A percentile compares a stretch with the other conserved stretches of the same genome.
phyloP scores from a whole-genome alignment of 2,113 vertebrate genomes.

The Protobothrops flavoviridis region DNA sequence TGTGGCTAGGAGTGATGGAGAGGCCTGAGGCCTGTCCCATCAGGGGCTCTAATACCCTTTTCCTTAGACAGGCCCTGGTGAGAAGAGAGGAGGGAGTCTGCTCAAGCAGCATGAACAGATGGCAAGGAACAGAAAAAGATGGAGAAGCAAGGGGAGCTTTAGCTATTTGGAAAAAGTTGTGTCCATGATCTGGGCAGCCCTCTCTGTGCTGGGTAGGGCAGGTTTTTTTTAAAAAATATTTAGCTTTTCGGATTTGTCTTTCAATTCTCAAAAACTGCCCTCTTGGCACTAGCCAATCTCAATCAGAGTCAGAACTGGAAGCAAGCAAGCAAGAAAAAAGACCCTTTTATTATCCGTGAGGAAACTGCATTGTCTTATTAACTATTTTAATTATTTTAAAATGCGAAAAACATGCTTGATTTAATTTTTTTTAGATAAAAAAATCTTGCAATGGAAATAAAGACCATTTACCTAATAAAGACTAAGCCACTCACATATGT shows the following conservation, averaged over 20 bases:
- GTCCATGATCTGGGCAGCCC: slow-evolving; percentile 70
- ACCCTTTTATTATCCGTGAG: background rate
- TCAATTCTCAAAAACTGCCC: background rate
- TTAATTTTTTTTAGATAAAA: background rate
- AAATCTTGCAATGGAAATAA: background rate
- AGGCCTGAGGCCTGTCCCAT: slow-evolving; percentile 82
- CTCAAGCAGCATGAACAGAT: slow-evolving; percentile 84
- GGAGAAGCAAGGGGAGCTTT: slow-evolving; percentile 62
- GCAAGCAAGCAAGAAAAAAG: background rate
- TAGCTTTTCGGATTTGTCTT: background rate
- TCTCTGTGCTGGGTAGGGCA: slow-evolving; percentile 40
- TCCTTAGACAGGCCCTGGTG: slow-evolving; percentile 81
- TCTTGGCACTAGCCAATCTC: background rate
- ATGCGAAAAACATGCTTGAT: background rate
- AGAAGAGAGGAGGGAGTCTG: slow-evolving; percentile 73
- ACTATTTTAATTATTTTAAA: background rate
- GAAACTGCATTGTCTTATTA: background rate
- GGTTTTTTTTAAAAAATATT: background rate
- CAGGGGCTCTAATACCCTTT: slow-evolving; percentile 78
- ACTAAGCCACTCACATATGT: background rate
- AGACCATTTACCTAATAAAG: background rate
- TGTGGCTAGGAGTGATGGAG: slow-evolving; percentile 85
- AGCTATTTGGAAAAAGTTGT: slow-evolving; percentile 57
- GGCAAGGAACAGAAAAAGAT: slow-evolving; percentile 72
- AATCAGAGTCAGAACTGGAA: background rate